Conservation (phyloP, 2,797 vertebrate species). For the Argya squamiceps region DNA sequence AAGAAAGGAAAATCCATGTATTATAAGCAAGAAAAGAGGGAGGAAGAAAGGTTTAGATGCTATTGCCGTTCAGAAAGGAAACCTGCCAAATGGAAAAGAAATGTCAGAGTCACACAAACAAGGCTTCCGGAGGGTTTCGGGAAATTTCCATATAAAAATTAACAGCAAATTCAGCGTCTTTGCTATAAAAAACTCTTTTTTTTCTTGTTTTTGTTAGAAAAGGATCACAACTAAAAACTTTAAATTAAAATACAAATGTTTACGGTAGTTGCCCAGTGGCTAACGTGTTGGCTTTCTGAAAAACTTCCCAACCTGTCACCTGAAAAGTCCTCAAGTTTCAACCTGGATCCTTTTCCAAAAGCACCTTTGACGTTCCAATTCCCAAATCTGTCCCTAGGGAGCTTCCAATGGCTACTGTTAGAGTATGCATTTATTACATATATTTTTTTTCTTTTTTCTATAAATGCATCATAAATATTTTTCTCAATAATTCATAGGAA, state of each 20-base stretch:
- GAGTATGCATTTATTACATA: slow-evolving; percentile 73
- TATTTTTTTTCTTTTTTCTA: slow-evolving; percentile 62
- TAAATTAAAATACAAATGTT: slow-evolving; percentile 75
- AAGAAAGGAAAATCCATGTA: neutral
- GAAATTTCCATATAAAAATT: slow-evolving; percentile 77
- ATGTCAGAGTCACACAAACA: slow-evolving; percentile 71
- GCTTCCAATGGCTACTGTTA: slow-evolving; percentile 68
- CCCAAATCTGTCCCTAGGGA: slow-evolving; percentile 66
- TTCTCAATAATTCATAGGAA: slow-evolving; percentile 79
- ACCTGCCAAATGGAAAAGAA: slow-evolving; percentile 65
- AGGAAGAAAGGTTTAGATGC: slow-evolving; percentile 38
- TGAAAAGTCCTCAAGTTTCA: slow-evolving; percentile 51
- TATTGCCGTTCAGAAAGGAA: slow-evolving; percentile 60
- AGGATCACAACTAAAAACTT: slow-evolving; percentile 66
- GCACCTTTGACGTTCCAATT: slow-evolving; percentile 60
- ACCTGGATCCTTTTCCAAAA: slow-evolving; percentile 62
- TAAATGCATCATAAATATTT: slow-evolving; percentile 84
- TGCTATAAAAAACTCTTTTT: slow-evolving; percentile 74
- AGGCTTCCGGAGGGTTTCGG: slow-evolving; percentile 58
- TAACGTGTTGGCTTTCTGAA: slow-evolving; percentile 68
- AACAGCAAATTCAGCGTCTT: slow-evolving; percentile 73
- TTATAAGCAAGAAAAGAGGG: slow-evolving; percentile 46
- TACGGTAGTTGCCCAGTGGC: slow-evolving; percentile 82
- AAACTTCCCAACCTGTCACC: slow-evolving; percentile 21
- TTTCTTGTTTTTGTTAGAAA: slow-evolving; percentile 54